Base-by-base conservation (phyloP, 2,888 invertebrate genomes). In the Mythimna pallens region DNA sequence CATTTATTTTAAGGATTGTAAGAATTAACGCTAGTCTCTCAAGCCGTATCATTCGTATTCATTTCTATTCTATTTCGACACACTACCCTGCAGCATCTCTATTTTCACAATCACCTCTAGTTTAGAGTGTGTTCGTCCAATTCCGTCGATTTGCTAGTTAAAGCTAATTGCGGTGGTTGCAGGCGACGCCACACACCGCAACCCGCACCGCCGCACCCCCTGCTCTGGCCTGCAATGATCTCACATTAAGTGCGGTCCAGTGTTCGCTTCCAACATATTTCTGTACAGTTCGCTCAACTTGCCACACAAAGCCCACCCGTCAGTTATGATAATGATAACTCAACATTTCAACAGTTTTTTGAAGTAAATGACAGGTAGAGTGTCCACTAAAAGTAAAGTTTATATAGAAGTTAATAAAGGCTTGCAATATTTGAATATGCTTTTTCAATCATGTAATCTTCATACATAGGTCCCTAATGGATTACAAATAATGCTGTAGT, bases 81-180 rank as follows among this genome's bases (percentile, higher is more conserved):
- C 17, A 9, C 3, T 22, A 25, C 12, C 8, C 22, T 14, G 17
- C 22, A 43, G 8, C 40, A 34, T 75, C 30, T 50, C 65, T 52
- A 62, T 52, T 52, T 58, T 17, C 22, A 5, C 40, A 14, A 34
- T 55, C 22, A 65, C 22, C 40, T 52, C 40, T 36, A 12, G 6
- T 58, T 43, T 52, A 25, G 22, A 40, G 17, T n/a, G 30, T 25
- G 36, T 65, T 57, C 40, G 34, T 69, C 20, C 52, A 52, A 57
- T 47, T 47, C 43, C 25, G 22, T 72, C 34, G 43, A 61, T 55
- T 55, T 61, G 25, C n/a, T 20, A 36, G 43, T 50, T 66, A 25
- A 65, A 34, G 54, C 57, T 70, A 78, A 61, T 67, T 74, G 63
- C 30, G 52, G 63, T 66, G 58, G n/a, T 66, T 50, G 54, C 6